Percentiles rank a stretch among this genome's conserved stretches.
Conservation (phyloP, 2,797 vertebrate species). For the Alcedo atthis region DNA sequence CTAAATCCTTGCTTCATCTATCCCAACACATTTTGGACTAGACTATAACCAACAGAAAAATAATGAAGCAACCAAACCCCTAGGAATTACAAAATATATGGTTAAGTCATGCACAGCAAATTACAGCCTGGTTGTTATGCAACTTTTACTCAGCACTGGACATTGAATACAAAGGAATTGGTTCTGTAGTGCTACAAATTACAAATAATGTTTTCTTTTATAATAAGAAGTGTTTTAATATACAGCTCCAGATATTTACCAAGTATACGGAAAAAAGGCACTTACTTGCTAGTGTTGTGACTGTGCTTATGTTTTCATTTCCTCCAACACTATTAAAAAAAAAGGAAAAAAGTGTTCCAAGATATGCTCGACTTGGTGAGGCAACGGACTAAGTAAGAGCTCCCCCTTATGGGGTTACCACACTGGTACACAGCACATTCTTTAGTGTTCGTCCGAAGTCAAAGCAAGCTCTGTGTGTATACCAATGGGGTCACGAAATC, state of each 20-base stretch:
- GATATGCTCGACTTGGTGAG: background rate
- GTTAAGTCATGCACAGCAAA: background rate
- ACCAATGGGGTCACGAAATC: background rate
- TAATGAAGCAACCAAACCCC: background rate
- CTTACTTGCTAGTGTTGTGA: constrained; percentile 80
- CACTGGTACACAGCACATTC: background rate
- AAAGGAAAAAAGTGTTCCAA: background rate
- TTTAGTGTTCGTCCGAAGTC: background rate
- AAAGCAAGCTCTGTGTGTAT: background rate
- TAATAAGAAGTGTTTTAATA: background rate
- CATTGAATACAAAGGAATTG: background rate
- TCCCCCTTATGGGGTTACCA: constrained; percentile 17
- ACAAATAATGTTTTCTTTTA: background rate
- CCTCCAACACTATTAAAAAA: constrained; percentile 73
- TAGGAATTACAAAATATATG: background rate
- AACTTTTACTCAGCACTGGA: background rate
- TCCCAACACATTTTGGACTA: background rate
- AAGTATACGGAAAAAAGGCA: background rate
- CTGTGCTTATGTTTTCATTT: constrained; percentile 68
- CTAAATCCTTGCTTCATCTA: background rate
- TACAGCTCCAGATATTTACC: background rate
- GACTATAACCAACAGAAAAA: background rate
- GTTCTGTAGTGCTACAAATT: background rate
- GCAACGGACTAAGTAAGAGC: background rate
- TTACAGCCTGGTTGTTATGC: background rate